Percentiles rank a stretch among this genome's conserved stretches.
phyloP scores from a whole-genome alignment of 2,113 vertebrate species.

The Parotia lawesii region DNA sequence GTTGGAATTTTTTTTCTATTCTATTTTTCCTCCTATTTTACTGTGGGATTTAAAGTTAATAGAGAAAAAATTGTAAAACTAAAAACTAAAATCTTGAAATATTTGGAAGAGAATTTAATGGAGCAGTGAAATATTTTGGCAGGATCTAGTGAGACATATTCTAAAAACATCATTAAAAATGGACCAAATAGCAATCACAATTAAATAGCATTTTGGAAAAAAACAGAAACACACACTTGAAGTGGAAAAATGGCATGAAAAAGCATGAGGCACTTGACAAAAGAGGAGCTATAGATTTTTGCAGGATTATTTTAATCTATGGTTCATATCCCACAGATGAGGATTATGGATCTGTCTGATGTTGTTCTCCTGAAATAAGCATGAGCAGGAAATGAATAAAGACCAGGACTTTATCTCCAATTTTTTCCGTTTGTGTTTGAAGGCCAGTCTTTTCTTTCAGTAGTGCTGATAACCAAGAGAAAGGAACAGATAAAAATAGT shows the following conservation, averaged over 20 bases:
- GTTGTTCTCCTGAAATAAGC: background rate
- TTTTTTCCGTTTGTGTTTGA: background rate
- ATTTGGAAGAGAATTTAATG: background rate
- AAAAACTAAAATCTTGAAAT: background rate
- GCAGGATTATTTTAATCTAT: background rate
- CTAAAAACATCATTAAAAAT: background rate
- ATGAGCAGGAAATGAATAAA: background rate
- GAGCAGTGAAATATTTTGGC: background rate
- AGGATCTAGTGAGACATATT: background rate
- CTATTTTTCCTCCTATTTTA: background rate
- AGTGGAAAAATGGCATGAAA: background rate
- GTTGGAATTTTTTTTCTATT: background rate
- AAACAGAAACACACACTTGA: background rate
- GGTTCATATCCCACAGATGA: background rate
- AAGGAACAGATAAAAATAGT: background rate
- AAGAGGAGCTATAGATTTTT: background rate
- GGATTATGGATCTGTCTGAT: background rate
- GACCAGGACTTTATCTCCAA: background rate
- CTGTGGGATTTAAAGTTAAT: background rate
- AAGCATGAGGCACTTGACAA: background rate
- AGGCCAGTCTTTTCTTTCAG: background rate
- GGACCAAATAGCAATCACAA: background rate
- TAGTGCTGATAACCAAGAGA: background rate
- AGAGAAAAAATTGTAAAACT: background rate
- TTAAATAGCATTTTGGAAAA: background rate